phyloP scores from a whole-genome alignment of 1,140 invertebrate species.

The Sycobia sp. region DNA sequence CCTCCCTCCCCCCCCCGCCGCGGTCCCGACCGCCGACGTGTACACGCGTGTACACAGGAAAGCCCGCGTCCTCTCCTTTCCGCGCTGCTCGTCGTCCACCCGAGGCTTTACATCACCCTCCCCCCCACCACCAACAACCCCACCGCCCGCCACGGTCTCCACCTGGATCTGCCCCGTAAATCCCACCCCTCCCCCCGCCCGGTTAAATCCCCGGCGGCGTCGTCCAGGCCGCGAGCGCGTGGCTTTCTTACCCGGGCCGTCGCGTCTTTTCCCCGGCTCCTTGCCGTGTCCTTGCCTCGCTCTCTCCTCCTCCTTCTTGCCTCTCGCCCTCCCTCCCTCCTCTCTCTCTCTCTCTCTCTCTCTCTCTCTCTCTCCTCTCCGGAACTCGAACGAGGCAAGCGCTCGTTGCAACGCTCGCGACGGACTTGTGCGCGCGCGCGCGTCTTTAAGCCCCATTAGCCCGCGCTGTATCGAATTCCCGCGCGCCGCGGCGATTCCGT shows the following conservation, averaged over 20 bases:
- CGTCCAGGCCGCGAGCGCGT: slow-evolving; percentile 15
- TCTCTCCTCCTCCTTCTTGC: too few relatives aligned
- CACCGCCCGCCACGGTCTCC: too few relatives aligned
- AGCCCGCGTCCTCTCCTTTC: slow-evolving; percentile 23
- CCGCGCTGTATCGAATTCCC: slow-evolving; percentile 6
- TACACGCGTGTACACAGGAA: too few relatives aligned
- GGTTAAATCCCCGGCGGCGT: slow-evolving; percentile 43
- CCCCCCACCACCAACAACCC: too few relatives aligned
- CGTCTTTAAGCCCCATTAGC: background rate
- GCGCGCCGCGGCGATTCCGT: background rate
- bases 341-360: background rate
- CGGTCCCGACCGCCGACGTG: too few relatives aligned
- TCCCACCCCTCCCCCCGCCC: too few relatives aligned
- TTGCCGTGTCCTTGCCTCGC: too few relatives aligned
- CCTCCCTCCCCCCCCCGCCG: slow-evolving; percentile 19
- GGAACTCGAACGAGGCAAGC: too few relatives aligned
- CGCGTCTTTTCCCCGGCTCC: slow-evolving; percentile 17
- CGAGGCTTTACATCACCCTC: background rate
- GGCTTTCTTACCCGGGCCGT: slow-evolving; percentile 35
- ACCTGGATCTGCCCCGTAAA: slow-evolving; percentile 40
- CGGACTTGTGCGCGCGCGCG: too few relatives aligned
- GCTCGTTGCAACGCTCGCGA: slow-evolving; percentile 26
- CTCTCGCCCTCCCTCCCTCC: background rate
- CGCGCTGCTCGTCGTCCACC: too few relatives aligned
- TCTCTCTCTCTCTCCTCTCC: background rate